Base-by-base conservation (phyloP, 2,797 vertebrate genomes). In the Astyanax mexicanus region DNA sequence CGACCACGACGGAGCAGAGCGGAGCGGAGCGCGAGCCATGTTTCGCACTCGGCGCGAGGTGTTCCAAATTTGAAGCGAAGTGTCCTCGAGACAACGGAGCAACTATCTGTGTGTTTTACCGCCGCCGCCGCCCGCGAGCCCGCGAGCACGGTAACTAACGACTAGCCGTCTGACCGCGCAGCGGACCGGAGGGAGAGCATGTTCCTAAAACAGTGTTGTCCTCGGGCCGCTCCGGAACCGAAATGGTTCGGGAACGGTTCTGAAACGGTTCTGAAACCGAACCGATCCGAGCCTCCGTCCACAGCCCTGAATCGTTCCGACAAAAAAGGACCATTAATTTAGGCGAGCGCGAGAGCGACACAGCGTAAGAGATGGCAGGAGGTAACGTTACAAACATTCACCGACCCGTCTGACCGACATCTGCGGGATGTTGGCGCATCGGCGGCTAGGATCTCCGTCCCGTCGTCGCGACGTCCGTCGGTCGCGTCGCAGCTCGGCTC, bases 381-480 rank as follows among this genome's bases (percentile, higher is more conserved):
- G 90, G 87, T 89, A n/a, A n/a, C n/a, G n/a, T n/a, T n/a, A 91
- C 84, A 89, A 90, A 92, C 90, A 90, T 87, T 90, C 90, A 94
- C 92, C 78, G 86, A 92, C 90, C 92, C 87, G 87, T 85, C 85
- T 84, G 90, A 88, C 88, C 90, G 84, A 89, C 90, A 88, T 89
- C 87, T 85, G 88, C 78, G 84, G 80, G 72, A 70, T 87, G 76
- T 60, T 40, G 87, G 85, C 44, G 67, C 85, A 85, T 84, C 87
- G 86, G 86, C 86, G 84, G 87, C 83, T 87, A 72, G 80, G 77
- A 84, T 79, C 86, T 83, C 85, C 87, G n/a, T 90, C 89, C 88
- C 86, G 84, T 88, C 87, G 17, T 85, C 80, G 81, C 79, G 88
- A 83, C 86, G 85, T 54, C 54, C 81, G 89, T 85, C 86, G 89